These are phyloP conservation scores for Eulemur rubriventer DNA, from an alignment of 2,797 vertebrate genomes.

Conservation along the genomic window DNA sequence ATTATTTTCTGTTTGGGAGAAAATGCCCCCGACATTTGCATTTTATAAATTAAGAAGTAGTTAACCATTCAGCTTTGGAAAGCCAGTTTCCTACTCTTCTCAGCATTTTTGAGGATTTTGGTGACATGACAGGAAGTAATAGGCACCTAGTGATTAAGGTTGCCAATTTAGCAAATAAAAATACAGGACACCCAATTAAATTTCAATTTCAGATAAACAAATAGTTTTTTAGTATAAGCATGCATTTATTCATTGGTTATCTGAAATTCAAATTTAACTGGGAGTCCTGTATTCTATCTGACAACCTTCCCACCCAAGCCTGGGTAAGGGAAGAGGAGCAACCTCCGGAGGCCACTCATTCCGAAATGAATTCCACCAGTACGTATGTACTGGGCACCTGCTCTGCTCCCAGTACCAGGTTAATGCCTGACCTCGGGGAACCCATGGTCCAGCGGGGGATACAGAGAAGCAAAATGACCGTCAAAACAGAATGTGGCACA, in stretches of 20 bases:
- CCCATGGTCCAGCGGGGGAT: background rate
- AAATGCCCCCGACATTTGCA: background rate
- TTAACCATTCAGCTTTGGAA: background rate
- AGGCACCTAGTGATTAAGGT: background rate
- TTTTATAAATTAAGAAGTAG: constrained; percentile 51
- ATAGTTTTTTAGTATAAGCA: background rate
- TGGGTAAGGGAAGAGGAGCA: background rate
- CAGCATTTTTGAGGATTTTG: background rate
- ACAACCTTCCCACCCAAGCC: background rate
- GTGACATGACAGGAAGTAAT: background rate
- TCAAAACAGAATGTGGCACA: background rate
- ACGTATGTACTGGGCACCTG: background rate
- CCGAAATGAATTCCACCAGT: background rate
- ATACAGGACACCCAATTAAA: background rate
- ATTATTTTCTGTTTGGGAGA: background rate
- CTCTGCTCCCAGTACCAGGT: background rate
- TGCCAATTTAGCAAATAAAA: constrained; percentile 18
- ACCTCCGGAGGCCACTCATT: background rate
- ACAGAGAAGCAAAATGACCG: background rate
- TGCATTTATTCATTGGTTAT: background rate
- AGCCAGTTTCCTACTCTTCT: background rate
- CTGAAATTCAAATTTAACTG: background rate
- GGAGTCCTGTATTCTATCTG: background rate
- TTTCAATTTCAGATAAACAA: constrained; percentile 28
- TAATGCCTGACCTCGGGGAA: background rate